These are phyloP conservation scores for Rhadinocentrus ornatus DNA, from an alignment of 2,797 vertebrate species.

Conservation along the genomic window DNA sequence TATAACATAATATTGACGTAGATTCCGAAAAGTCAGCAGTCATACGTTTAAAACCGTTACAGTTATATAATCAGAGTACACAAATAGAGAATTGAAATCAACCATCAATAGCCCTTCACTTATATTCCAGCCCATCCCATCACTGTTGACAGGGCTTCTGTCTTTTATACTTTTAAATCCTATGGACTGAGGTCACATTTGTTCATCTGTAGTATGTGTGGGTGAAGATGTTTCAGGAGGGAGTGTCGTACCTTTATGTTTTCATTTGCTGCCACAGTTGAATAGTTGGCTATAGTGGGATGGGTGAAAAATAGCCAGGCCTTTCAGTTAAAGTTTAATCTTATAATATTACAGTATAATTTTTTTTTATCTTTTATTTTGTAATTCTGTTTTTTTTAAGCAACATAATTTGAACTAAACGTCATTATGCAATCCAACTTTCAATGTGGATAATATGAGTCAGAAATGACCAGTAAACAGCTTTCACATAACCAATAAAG, in stretches of 20 bases:
- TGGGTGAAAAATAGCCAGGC: neutral
- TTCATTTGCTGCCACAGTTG: neutral
- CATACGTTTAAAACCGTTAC: no score
- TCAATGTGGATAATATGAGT: neutral
- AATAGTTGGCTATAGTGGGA: neutral
- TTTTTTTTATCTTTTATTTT: no score
- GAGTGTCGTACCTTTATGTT: neutral
- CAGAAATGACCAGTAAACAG: neutral
- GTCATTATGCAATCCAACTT: neutral
- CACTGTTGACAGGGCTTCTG: slow-evolving; percentile 19
- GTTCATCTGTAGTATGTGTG: neutral
- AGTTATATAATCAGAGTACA: slow-evolving; percentile 37
- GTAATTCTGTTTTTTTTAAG: neutral
- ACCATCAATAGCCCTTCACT: slow-evolving; percentile 18
- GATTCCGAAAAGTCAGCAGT: no score
- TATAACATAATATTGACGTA: no score
- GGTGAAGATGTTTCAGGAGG: neutral
- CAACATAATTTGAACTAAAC: neutral
- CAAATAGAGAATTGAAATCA: slow-evolving; percentile 1
- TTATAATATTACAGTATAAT: neutral
- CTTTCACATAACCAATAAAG: neutral
- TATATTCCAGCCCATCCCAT: neutral
- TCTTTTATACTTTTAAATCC: slow-evolving; percentile 8
- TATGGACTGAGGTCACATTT: neutral
- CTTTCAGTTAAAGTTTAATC: neutral